phyloP scores from a whole-genome alignment of 2,797 vertebrate species.

The Protonibea diacanthus region DNA sequence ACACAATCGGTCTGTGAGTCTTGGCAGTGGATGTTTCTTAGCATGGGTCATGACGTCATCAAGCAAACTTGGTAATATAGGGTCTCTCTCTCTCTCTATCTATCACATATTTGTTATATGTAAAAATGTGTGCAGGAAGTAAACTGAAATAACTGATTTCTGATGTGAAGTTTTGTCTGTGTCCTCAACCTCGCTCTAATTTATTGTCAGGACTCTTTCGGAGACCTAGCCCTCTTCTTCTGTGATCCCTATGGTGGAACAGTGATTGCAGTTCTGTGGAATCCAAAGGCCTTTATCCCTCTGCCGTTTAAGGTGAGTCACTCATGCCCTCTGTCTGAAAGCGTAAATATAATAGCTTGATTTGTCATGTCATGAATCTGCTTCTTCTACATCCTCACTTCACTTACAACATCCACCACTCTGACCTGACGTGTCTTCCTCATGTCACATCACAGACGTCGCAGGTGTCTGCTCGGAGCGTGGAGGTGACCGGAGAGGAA shows the following conservation, averaged over 20 bases:
- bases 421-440: neutral
- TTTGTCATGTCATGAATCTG: neutral
- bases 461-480: conserved; percentile 85
- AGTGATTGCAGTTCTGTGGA: conserved; percentile 95
- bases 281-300: conserved; percentile 91
- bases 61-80: neutral
- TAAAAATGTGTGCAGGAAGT: neutral
- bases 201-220: conserved; percentile 88
- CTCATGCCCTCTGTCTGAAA: neutral
- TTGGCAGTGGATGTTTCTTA: neutral
- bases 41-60: neutral
- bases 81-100: neutral
- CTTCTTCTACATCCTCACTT: neutral
- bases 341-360: neutral
- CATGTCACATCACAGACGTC: conserved; percentile 83
- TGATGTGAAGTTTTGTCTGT: neutral
- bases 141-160: neutral
- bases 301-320: conserved; percentile 91
- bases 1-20: too few relatives aligned
- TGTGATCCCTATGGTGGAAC: conserved; percentile 92
- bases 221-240: conserved; percentile 95
- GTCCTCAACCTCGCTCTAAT: neutral
- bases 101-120: neutral
- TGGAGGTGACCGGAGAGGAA: conserved; percentile 80
- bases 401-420: neutral